Conservation (phyloP, 2,113 vertebrate species). For the Ptilonorhynchus violaceus region DNA sequence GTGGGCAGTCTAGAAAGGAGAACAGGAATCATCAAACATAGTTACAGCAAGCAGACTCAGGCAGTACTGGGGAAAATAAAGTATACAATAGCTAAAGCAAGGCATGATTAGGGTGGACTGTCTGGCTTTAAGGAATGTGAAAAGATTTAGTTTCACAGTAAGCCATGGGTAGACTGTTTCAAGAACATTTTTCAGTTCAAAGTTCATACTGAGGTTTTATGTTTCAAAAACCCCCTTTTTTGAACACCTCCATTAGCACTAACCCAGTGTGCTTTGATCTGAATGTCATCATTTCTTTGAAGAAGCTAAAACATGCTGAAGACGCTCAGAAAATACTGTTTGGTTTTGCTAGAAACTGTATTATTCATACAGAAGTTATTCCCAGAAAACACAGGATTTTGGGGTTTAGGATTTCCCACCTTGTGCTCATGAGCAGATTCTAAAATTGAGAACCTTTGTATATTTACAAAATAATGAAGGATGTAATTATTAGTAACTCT, state of each 20-base stretch:
- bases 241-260: neutral
- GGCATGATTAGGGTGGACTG: neutral
- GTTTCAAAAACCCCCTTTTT: neutral
- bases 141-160: constrained; percentile 10
- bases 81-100: neutral
- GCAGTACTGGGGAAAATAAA: neutral
- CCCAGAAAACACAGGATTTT: neutral
- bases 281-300: neutral
- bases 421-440: neutral
- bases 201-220: neutral
- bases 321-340: neutral
- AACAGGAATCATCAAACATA: neutral
- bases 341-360: neutral
- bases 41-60: neutral
- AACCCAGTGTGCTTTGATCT: neutral
- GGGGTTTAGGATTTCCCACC: neutral
- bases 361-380: neutral
- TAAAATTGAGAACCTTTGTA: neutral
- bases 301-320: neutral
- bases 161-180: neutral
- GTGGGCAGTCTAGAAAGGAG: neutral
- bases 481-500: neutral
- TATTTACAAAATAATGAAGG: neutral
- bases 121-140: neutral
- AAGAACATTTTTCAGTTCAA: neutral